phyloP scores from a whole-genome alignment of 1,140 invertebrate species.

The Eumaeus atala region DNA sequence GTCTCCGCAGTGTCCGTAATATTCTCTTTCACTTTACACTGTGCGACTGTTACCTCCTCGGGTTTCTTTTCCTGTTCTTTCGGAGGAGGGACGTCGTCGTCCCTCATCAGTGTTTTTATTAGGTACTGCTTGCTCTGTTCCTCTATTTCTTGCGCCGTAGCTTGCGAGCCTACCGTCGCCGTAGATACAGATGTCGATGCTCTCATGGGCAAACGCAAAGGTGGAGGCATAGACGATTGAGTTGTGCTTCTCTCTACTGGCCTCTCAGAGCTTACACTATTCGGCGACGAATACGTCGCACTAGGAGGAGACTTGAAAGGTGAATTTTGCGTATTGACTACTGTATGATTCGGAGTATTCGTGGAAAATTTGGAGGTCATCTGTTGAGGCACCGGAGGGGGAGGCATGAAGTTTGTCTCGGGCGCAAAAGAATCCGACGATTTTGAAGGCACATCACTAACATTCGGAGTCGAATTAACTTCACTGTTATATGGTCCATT shows the following conservation, averaged over 20 bases:
- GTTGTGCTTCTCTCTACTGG: slow-evolving; percentile 20
- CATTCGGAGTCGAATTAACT: slow-evolving; percentile 22
- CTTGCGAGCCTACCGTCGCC: slow-evolving; percentile 58
- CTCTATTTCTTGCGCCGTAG: slow-evolving; percentile 58
- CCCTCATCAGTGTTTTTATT: slow-evolving; percentile 66
- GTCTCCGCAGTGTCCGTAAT: slow-evolving; percentile 21
- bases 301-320: slow-evolving; percentile 47
- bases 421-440: slow-evolving; percentile 62
- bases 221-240: slow-evolving; percentile 51
- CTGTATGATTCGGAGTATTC: slow-evolving; percentile 33
- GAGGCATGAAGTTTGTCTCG: slow-evolving; percentile 73
- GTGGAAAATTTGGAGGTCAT: slow-evolving; percentile 35
- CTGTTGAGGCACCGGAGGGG: slow-evolving; percentile 52
- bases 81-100: slow-evolving; percentile 55
- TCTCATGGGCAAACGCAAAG: slow-evolving; percentile 44
- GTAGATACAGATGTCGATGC: slow-evolving; percentile 46
- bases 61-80: slow-evolving; percentile 53
- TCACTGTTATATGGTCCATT: slow-evolving; percentile 43
- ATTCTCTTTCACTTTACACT: slow-evolving; percentile 51
- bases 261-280: slow-evolving; percentile 28
- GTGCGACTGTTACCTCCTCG: slow-evolving; percentile 56
- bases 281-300: slow-evolving; percentile 30
- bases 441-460: slow-evolving; percentile 59
- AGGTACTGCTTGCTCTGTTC: slow-evolving; percentile 68
- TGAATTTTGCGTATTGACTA: slow-evolving; percentile 34